A percentile compares a stretch with the other conserved stretches of the same genome.
phyloP scores from a whole-genome alignment of 2,888 invertebrate genomes.

The Andrena marginata region DNA sequence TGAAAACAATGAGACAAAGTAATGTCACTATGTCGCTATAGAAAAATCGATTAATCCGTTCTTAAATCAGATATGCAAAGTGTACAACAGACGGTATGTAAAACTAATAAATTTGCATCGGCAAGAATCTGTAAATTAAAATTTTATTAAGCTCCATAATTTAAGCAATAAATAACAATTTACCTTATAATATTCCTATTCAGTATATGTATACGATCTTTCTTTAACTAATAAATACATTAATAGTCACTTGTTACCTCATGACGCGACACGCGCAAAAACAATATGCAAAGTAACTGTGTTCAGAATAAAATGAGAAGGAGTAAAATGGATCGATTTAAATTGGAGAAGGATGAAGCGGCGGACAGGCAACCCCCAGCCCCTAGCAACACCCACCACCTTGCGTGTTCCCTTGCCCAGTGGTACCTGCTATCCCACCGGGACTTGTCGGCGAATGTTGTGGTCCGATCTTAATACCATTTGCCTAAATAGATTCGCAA shows the following conservation, averaged over 20 bases:
- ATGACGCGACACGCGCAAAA: conserved; percentile 69
- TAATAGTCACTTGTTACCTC: conserved; percentile 72
- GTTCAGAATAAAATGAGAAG: conserved; percentile 76
- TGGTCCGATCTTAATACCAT: conserved; percentile 99
- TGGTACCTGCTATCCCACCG: conserved; percentile 90
- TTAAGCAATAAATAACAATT: conserved; percentile 72
- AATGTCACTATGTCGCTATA: conserved; percentile 32
- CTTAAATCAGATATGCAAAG: conserved; percentile 44
- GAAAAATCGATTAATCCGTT: conserved; percentile 9
- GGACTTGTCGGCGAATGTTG: conserved; percentile 98
- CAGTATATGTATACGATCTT: conserved; percentile 62
- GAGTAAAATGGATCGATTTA: conserved; percentile 78
- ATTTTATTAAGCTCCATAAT: conserved; percentile 69
- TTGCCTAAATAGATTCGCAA: conserved; percentile 90
- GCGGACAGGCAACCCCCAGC: conserved; percentile 81
- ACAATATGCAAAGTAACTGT: conserved; percentile 76
- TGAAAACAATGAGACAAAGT: conserved; percentile 30
- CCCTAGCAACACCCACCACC: conserved; percentile 96
- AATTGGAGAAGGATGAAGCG: conserved; percentile 81
- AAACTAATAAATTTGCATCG: conserved; percentile 57
- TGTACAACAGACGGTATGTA: conserved; percentile 39
- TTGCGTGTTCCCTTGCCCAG: conserved; percentile 92
- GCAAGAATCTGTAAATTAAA: conserved; percentile 72
- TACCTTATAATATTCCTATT: conserved; percentile 72
- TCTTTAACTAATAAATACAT: conserved; percentile 73